Evolutionary conservation across 1,140 invertebrate species (phyloP).

Genomic region (Drosophila asahinai): DNA sequence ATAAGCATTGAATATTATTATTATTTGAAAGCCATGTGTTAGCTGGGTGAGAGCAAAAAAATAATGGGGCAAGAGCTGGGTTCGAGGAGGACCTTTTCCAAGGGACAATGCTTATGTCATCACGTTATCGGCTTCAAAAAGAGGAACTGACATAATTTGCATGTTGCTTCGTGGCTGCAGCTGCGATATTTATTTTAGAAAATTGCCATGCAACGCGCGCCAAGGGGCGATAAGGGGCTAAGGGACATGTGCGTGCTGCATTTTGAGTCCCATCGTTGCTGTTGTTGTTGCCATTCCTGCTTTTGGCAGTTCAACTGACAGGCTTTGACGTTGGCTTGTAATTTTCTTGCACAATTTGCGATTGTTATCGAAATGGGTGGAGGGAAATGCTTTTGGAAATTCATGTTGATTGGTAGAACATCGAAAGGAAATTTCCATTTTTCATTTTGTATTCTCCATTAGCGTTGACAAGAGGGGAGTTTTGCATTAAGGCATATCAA

Average conservation of each 20-base stretch:
- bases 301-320: constrained; percentile 42
- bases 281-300: constrained; percentile 5
- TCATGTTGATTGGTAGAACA: constrained; percentile 35
- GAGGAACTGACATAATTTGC: constrained; percentile 74
- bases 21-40: constrained; percentile 75
- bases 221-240: constrained; percentile 13
- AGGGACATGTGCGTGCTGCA: constrained; percentile 59
- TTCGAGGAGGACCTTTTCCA: constrained; percentile 7
- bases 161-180: constrained; percentile 56
- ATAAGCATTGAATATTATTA: constrained; percentile 80
- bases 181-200: constrained; percentile 73
- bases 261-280: constrained; percentile 33
- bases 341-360: constrained; percentile 51
- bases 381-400: constrained; percentile 34
- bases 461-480: not conserved
- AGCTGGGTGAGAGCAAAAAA: constrained; percentile 1
- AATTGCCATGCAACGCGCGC: constrained; percentile 57
- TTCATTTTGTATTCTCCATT: not conserved
- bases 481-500: constrained; percentile 1
- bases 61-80: not conserved
- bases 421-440: constrained; percentile 2
- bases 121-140: constrained; percentile 63
- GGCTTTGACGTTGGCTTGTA: constrained; percentile 44
- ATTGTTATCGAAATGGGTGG: constrained; percentile 37
- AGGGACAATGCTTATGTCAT: constrained; percentile 73